Conservation (phyloP, 2,888 invertebrate genomes). For the Mamestra brassicae region DNA sequence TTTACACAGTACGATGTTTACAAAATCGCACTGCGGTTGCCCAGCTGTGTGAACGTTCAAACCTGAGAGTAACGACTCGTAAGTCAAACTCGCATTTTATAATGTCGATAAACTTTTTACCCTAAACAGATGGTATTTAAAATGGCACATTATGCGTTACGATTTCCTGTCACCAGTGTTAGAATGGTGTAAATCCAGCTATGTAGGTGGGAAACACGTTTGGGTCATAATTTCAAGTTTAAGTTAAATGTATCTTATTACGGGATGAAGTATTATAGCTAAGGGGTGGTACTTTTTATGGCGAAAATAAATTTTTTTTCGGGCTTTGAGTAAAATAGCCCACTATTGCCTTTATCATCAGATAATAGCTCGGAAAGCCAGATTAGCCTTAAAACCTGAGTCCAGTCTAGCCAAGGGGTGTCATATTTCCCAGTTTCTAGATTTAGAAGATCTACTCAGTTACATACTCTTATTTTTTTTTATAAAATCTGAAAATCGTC, state of each 20-base stretch:
- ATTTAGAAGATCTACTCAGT: too few species aligned
- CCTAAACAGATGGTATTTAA: slow-evolving; percentile 15
- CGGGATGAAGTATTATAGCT: slow-evolving; percentile 1
- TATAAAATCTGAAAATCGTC: too few species aligned
- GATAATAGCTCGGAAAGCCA: too few species aligned
- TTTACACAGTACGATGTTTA: too few species aligned
- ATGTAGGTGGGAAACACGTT: slow-evolving; percentile 17
- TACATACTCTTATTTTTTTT: too few species aligned
- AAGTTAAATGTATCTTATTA: not conserved
- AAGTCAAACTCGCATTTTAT: not conserved
- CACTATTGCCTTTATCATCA: too few species aligned
- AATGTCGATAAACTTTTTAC: slow-evolving; percentile 6
- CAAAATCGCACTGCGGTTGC: too few species aligned
- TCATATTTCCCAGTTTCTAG: too few species aligned
- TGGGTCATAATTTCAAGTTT: slow-evolving; percentile 19
- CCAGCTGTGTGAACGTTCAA: too few species aligned
- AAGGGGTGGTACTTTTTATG: not conserved
- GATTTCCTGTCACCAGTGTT: slow-evolving; percentile 16
- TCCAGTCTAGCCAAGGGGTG: too few species aligned
- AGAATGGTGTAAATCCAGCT: slow-evolving; percentile 8
- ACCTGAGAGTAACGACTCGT: too few species aligned
- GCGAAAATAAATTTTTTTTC: slow-evolving; percentile 3
- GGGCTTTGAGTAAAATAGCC: not conserved
- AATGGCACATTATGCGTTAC: slow-evolving; percentile 12
- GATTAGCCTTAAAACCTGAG: too few species aligned